These are phyloP conservation scores for Drosophila phalerata DNA, from an alignment of 2,888 invertebrate species.

Conservation along the genomic window DNA sequence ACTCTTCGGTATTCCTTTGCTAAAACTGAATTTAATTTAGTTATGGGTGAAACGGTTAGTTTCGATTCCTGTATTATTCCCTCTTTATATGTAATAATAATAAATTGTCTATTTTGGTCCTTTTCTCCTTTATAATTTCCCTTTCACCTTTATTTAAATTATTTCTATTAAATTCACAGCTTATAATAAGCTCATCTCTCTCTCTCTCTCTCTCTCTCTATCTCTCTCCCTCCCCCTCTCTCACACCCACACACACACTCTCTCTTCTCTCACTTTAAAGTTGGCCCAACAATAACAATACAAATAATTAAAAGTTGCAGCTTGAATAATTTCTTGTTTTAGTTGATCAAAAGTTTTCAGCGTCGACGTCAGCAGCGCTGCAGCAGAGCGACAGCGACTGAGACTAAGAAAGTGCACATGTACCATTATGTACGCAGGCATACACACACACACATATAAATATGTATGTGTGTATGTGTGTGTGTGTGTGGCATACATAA, in stretches of 20 bases:
- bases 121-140: neutral
- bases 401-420: constrained; percentile 39
- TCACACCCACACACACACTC: too few species aligned
- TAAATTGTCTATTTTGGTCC: neutral
- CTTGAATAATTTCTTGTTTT: constrained; percentile 42
- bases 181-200: neutral
- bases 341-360: constrained; percentile 25
- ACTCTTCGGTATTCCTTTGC: too few species aligned
- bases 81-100: too few species aligned
- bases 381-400: constrained; percentile 10
- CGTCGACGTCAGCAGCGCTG: constrained; percentile 8
- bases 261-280: constrained; percentile 44
- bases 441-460: neutral
- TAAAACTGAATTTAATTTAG: too few species aligned
- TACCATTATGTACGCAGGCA: constrained; percentile 38
- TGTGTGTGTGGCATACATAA: constrained; percentile 52
- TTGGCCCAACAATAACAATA: constrained; percentile 36
- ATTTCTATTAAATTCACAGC: constrained; percentile 9
- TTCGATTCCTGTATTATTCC: too few species aligned
- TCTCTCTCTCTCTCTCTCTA: neutral
- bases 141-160: neutral
- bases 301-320: constrained; percentile 70
- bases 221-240: neutral
- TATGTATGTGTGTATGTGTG: constrained; percentile 4
- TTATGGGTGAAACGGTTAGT: too few species aligned